Base-by-base conservation (phyloP, 2,113 vertebrate species). In the Ranitomeya variabilis region DNA sequence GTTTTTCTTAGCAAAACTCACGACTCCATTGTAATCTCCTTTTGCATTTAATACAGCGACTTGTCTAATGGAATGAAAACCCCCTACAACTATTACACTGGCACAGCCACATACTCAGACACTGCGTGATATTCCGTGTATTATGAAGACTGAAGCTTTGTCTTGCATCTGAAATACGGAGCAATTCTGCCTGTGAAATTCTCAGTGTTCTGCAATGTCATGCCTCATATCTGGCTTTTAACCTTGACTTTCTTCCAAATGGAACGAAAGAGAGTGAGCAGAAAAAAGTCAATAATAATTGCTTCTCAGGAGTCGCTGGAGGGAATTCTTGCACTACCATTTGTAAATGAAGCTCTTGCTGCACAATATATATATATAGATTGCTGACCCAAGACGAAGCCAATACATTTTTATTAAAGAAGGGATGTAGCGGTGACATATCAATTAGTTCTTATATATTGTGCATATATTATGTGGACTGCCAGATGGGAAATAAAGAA, bases 241-340 rank as follows among this genome's bases (percentile, higher is more conserved):
- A 84, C 87, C 87, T 89, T 89, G 87, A 77, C 71, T 77, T 84
- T 62, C 71, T 60, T 88, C 81, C 87, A 89, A 83, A 78, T 73
- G 69, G 57, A 83, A 60, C 52, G 57, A 66, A 77, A 66, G 55
- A 31, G 81, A 16, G 23, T 23, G 71, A 77, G 81, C 60, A 67
- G 71, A 89, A 88, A 57, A 84, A 89, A 26, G 87, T 84, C 81
- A 83, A 89, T 89, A 89, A 83, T 78, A 89, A 89, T 89, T 78
- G 71, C 59, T 89, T 84, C 59, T 88, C 15, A 1, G 37, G 55
- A 83, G 31, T 74, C 80, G 62, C 87, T 52, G 79, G 31, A 83
- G 66, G 31, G 62, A 79, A 87, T 87, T 80, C 62, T 57, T 55
- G 69, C 51, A 12, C 52, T 54, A 2, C 55, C 64, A 81, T 87